Percentiles rank a stretch among this genome's conserved stretches.
phyloP scores from a whole-genome alignment of 2,113 vertebrate genomes.

The sheep (Ovis aries) region DNA sequence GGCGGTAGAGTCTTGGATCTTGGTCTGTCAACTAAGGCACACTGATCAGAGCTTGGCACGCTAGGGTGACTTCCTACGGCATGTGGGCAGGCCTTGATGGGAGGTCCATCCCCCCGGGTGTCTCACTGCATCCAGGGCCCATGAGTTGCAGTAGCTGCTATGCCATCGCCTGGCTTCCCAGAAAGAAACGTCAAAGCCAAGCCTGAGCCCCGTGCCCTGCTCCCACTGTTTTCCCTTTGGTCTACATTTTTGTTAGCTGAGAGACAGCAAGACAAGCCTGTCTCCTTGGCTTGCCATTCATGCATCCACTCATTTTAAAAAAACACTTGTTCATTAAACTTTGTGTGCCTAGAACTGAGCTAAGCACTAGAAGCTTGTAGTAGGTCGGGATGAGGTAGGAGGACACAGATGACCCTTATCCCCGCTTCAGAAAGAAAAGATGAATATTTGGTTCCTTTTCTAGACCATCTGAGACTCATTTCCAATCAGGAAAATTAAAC shows the following conservation, averaged over 20 bases:
- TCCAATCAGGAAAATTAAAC: slow-evolving; percentile 42
- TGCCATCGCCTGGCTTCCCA: neutral
- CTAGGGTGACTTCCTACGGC: neutral
- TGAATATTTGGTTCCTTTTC: neutral
- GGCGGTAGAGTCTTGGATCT: neutral
- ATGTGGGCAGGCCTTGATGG: accelerated
- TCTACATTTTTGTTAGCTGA: neutral
- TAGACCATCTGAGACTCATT: neutral
- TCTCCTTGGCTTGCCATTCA: neutral
- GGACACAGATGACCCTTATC: neutral
- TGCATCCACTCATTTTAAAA: neutral
- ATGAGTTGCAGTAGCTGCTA: neutral
- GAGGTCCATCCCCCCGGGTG: accelerated
- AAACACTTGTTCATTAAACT: neutral
- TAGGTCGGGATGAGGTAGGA: neutral
- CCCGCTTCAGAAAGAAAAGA: neutral
- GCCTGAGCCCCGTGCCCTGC: neutral
- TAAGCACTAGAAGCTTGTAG: neutral
- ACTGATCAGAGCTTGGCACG: neutral
- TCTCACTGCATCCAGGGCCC: neutral
- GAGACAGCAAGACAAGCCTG: neutral
- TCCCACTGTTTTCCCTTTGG: neutral
- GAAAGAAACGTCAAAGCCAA: neutral
- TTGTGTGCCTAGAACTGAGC: neutral
- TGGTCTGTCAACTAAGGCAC: neutral